Evolutionary conservation across 2,888 invertebrate genomes (phyloP).

Genomic region (Watsonalla binaria): DNA sequence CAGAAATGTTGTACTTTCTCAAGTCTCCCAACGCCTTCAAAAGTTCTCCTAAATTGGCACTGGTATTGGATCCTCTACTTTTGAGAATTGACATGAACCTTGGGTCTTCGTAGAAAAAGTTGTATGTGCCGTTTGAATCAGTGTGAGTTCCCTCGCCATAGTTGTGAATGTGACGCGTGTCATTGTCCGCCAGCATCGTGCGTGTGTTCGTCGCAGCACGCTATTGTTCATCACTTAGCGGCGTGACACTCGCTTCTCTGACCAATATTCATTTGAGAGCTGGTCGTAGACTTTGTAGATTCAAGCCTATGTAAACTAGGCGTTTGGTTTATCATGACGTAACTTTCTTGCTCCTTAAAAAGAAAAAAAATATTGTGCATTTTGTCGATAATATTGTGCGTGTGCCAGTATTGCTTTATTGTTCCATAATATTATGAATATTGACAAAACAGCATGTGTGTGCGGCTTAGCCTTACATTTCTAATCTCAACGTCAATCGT

Average conservation of each 20-base stretch:
- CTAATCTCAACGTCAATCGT: too few relatives aligned
- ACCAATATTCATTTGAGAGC: neutral
- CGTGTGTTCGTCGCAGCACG: slow-evolving; percentile 6
- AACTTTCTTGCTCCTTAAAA: neutral
- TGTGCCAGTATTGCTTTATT: too few relatives aligned
- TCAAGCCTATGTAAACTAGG: neutral
- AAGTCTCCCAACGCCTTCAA: slow-evolving; percentile 55
- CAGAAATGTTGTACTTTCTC: slow-evolving; percentile 59
- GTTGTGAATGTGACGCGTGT: slow-evolving; percentile 30
- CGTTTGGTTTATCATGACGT: neutral
- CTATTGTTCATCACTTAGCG: slow-evolving; percentile 56
- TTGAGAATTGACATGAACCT: slow-evolving; percentile 53
- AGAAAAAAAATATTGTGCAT: too few relatives aligned
- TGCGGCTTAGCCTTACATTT: too few relatives aligned
- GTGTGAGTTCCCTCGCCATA: slow-evolving; percentile 20
- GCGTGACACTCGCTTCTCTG: neutral
- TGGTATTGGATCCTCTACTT: slow-evolving; percentile 46
- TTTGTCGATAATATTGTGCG: too few relatives aligned
- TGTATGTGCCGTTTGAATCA: slow-evolving; percentile 37
- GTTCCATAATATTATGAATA: too few relatives aligned
- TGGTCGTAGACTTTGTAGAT: neutral
- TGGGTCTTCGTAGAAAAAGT: slow-evolving; percentile 51
- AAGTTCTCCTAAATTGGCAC: slow-evolving; percentile 52
- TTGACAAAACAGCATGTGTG: too few relatives aligned
- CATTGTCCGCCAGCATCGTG: slow-evolving; percentile 60